Percentiles rank a stretch among this genome's conserved stretches.
phyloP scores from a whole-genome alignment of 2,888 invertebrate species.

The Acronicta leporina region DNA sequence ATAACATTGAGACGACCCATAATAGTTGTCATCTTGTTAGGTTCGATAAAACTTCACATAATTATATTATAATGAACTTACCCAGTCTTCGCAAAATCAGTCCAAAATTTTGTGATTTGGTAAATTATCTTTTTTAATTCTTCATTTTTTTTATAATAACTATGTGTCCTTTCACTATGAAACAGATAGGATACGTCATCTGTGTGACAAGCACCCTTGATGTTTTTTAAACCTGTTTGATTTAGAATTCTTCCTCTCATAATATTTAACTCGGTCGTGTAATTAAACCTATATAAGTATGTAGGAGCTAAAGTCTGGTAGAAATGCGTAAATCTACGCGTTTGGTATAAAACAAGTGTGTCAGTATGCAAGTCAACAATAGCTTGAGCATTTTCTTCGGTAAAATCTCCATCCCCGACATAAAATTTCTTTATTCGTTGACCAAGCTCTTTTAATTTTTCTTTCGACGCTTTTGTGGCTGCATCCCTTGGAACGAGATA shows the following conservation, averaged over 20 bases:
- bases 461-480: constrained; percentile 53
- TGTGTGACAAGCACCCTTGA: constrained; percentile 80
- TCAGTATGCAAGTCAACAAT: constrained; percentile 66
- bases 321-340: constrained; percentile 68
- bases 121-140: constrained; percentile 69
- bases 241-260: constrained; percentile 57
- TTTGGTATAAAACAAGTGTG: constrained; percentile 66
- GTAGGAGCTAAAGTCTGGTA: constrained; percentile 59
- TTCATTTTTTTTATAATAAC: constrained; percentile 67
- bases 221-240: constrained; percentile 39
- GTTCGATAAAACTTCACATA: no score
- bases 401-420: constrained; percentile 61
- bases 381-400: constrained; percentile 54
- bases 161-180: constrained; percentile 69
- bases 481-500: constrained; percentile 70
- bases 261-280: constrained; percentile 71
- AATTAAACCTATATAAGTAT: constrained; percentile 73
- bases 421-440: constrained; percentile 69
- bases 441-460: constrained; percentile 65
- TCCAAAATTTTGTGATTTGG: constrained; percentile 80
- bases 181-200: constrained; percentile 85
- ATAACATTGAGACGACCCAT: no score
- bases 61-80: constrained; percentile 58
- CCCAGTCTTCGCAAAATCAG: constrained; percentile 83
- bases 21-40: no score